Evolutionary conservation across 2,888 invertebrate genomes (phyloP).

Genomic region (Liodrosophila aerea): DNA sequence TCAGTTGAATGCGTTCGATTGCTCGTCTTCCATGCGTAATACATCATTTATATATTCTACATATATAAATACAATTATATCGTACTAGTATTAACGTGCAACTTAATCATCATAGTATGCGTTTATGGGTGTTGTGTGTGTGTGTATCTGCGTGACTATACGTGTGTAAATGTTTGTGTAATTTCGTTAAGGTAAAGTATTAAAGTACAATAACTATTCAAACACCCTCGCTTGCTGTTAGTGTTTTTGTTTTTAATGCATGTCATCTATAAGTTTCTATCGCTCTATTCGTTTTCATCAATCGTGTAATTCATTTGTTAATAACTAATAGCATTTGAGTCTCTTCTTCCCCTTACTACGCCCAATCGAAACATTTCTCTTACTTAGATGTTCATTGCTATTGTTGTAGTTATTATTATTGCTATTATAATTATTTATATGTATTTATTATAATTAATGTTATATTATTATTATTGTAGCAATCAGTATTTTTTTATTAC

Average conservation of each 20-base stretch:
- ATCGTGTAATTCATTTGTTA: constrained; percentile 27
- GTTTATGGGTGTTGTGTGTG: constrained; percentile 20
- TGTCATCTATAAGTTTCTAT: constrained; percentile 28
- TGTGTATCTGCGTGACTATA: constrained; percentile 24
- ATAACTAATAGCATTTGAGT: constrained; percentile 49
- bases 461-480: constrained; percentile 41
- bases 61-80: constrained; percentile 71
- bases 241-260: constrained; percentile 40
- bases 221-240: too few species aligned
- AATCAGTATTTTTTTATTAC: constrained; percentile 47
- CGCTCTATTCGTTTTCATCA: constrained; percentile 10
- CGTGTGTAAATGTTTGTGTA: constrained; percentile 37
- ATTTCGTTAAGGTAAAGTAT: constrained; percentile 53
- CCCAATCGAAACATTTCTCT: neutral
- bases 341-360: constrained; percentile 30
- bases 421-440: constrained; percentile 28
- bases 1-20: constrained; percentile 44
- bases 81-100: constrained; percentile 64
- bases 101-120: constrained; percentile 64
- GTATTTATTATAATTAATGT: constrained; percentile 20
- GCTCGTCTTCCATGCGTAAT: constrained; percentile 69
- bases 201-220: constrained; percentile 69
- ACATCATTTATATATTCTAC: constrained; percentile 65
- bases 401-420: constrained; percentile 10
- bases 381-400: neutral